Evolutionary conservation across 1,140 invertebrate species (phyloP), one percentile per base, ranked within the genome.

Genomic region (Rhagoletis zephyria): DNA sequence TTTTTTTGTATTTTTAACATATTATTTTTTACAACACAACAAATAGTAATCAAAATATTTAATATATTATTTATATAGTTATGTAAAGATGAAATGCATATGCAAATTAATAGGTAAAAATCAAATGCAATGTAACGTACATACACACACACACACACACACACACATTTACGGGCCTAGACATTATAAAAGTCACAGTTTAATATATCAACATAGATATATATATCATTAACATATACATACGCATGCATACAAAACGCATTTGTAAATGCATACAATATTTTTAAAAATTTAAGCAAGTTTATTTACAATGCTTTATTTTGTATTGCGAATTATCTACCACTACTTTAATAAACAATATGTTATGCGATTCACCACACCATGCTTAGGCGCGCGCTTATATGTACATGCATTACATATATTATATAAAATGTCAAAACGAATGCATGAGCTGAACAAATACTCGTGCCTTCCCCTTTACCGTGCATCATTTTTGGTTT

Each of bases 141-240:
- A 77, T 87, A 81, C 56, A 87, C 45, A 77, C 77, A 86, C 56
- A 87, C 77, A 87, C 30, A 30, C 77, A 87, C 65, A 77, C 77
- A 81, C 56, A 87, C 45, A 77, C 77, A 86, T 40, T 77, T 87
- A 87, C 30, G 7, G 19, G 42, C 19, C 16, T 63, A 61, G 51
- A 42, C 51, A 56, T 74, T 81, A 74, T 81, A 45, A 14, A 87
- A 60, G 65, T 87, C 65, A 51, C 42, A 12, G 51, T 70, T 48
- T 74, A 74, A 48, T 74, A 74, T 64, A 65, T 86, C 42, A 30
- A 86, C 40, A 86, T 65, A 30, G 30, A 30, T 30, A 9, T 61
- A 86, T 86, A 85, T 48, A 19, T 59, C 81, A 56, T 85, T 1
- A 45, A 19, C 16, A 30, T 30, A 30, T 70, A 70, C 42, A 74